A percentile compares a stretch with the other conserved stretches of the same genome.
Conservation (phyloP, 2,888 invertebrate genomes). For the Pseudococcus longispinus region DNA sequence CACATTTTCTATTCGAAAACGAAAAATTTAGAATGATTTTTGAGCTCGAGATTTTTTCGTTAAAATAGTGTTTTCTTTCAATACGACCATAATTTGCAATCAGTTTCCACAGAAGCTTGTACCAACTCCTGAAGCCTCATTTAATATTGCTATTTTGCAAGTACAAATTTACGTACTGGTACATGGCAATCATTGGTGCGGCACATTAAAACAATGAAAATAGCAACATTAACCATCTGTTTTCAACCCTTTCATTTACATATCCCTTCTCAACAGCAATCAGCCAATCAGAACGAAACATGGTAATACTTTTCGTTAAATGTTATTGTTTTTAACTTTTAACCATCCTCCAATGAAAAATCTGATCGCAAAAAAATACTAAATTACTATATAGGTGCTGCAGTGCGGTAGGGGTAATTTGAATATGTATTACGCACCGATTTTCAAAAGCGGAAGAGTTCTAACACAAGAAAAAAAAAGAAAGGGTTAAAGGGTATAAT, state of each 20-base stretch:
- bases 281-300: constrained; percentile 44
- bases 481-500: constrained; percentile 55
- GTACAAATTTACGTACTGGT: not conserved
- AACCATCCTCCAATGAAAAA: constrained; percentile 49
- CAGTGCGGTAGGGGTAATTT: constrained; percentile 15
- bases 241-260: constrained; percentile 45
- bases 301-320: constrained; percentile 1
- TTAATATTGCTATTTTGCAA: not conserved
- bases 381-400: constrained; percentile 3
- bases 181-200: not conserved
- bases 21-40: not conserved
- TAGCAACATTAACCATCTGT: constrained; percentile 44
- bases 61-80: not conserved
- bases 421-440: constrained; percentile 44
- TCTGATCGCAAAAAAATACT: constrained; percentile 25
- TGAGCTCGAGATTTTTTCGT: not conserved
- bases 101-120: not conserved
- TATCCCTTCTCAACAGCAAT: constrained; percentile 44
- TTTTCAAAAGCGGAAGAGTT: constrained; percentile 31
- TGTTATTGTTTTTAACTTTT: constrained; percentile 50
- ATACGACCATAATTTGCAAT: not conserved
- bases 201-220: constrained; percentile 42
- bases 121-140: not conserved
- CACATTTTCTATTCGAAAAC: not conserved
- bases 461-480: constrained; percentile 4